phyloP scores from a whole-genome alignment of 2,113 vertebrate genomes.

The Neofelis nebulosa region DNA sequence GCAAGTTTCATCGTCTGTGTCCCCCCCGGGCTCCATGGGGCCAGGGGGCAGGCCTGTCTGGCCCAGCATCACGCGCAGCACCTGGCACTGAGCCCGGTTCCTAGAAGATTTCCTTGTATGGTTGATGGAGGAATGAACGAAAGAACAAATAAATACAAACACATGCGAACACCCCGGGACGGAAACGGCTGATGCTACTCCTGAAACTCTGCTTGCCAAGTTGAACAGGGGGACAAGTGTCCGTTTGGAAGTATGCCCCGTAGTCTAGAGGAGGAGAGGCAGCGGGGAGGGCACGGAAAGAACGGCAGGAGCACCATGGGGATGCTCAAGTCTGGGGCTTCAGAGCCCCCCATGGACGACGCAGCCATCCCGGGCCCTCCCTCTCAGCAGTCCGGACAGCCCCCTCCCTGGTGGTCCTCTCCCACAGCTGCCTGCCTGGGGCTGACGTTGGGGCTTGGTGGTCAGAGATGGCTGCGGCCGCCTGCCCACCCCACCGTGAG shows the following conservation, averaged over 20 bases:
- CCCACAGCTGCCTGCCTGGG: not conserved
- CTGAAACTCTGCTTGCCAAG: not conserved
- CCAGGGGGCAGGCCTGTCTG: not conserved
- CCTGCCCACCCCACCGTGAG: accelerated
- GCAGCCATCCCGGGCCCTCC: not conserved
- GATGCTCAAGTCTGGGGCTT: not conserved
- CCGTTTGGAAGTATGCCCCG: not conserved
- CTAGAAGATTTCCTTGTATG: not conserved
- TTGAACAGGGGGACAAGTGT: not conserved
- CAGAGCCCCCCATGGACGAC: not conserved
- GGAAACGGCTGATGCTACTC: not conserved
- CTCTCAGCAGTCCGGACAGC: not conserved
- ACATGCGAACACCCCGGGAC: not conserved
- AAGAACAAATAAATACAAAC: not conserved
- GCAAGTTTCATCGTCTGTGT: not conserved
- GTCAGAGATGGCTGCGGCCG: not conserved
- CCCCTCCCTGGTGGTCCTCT: not conserved
- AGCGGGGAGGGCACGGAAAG: accelerated
- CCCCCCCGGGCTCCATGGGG: not conserved
- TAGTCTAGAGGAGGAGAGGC: not conserved
- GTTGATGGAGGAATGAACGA: not conserved
- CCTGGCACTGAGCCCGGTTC: not conserved
- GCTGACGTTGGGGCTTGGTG: not conserved
- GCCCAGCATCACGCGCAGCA: not conserved
- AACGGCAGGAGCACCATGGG: not conserved